These are phyloP conservation scores for Odontomyia ornata DNA, from an alignment of 2,888 invertebrate species.

Conservation along the genomic window DNA sequence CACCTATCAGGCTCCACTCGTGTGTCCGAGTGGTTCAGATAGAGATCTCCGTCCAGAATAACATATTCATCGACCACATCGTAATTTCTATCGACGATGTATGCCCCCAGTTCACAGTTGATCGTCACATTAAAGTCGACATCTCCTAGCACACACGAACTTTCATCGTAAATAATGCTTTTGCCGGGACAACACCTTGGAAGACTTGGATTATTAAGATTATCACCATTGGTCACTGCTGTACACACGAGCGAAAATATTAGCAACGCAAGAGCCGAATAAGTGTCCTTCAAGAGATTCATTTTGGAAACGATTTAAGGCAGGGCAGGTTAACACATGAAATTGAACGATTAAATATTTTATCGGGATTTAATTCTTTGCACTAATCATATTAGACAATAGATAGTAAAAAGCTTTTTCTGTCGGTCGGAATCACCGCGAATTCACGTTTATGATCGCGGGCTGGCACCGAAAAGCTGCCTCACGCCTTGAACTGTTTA, in stretches of 20 bases:
- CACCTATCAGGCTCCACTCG: conserved; percentile 14
- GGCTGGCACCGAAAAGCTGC: background rate
- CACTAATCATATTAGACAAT: background rate
- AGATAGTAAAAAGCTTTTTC: background rate
- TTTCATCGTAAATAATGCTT: background rate
- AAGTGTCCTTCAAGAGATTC: conserved; percentile 8
- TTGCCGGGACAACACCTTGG: conserved; percentile 9
- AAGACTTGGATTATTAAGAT: conserved; percentile 6
- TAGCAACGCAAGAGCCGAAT: background rate
- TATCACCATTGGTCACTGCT: background rate
- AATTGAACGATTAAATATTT: background rate
- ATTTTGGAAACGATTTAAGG: background rate
- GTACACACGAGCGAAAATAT: background rate
- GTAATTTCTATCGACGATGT: background rate
- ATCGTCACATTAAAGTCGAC: background rate
- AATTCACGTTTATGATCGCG: background rate
- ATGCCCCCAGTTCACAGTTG: background rate
- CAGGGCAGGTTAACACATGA: background rate
- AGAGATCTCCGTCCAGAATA: background rate
- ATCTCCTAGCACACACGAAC: background rate
- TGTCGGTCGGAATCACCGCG: background rate
- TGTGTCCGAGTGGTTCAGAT: background rate
- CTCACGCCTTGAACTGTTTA: background rate
- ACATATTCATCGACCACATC: conserved; percentile 3
- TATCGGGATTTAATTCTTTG: background rate